These are phyloP conservation scores for Allobates femoralis DNA, from an alignment of 2,797 vertebrate species.

Conservation along the genomic window DNA sequence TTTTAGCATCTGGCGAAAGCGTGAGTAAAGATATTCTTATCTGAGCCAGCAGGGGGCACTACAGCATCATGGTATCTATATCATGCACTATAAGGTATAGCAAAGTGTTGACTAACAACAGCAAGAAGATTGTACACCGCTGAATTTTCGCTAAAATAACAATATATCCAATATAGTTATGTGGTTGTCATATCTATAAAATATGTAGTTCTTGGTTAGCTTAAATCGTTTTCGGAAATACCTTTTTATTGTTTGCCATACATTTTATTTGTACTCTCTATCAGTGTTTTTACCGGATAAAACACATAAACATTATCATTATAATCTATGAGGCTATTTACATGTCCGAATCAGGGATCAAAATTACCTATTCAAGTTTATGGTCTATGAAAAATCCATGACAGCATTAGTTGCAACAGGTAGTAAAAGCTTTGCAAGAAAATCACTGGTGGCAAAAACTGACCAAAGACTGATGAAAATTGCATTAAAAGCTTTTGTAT, in stretches of 20 bases:
- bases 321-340: too few species aligned
- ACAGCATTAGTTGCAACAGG: too few species aligned
- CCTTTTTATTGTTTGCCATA: neutral
- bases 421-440: too few species aligned
- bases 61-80: conserved; percentile 8
- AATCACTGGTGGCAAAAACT: too few species aligned
- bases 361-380: too few species aligned
- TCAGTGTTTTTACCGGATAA: too few species aligned
- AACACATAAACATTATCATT: too few species aligned
- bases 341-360: too few species aligned
- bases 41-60: conserved; percentile 41
- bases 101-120: neutral
- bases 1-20: neutral
- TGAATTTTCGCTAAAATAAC: neutral
- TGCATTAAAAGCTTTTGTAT: too few species aligned
- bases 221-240: neutral
- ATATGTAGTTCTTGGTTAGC: neutral
- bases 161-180: neutral
- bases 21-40: neutral
- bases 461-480: too few species aligned
- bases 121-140: neutral
- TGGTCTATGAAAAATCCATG: too few species aligned
- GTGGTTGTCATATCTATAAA: neutral
- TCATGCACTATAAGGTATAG: neutral
- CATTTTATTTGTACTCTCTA: neutral